Conservation (phyloP, 2,797 vertebrate species). For the Xenopus petersii region DNA sequence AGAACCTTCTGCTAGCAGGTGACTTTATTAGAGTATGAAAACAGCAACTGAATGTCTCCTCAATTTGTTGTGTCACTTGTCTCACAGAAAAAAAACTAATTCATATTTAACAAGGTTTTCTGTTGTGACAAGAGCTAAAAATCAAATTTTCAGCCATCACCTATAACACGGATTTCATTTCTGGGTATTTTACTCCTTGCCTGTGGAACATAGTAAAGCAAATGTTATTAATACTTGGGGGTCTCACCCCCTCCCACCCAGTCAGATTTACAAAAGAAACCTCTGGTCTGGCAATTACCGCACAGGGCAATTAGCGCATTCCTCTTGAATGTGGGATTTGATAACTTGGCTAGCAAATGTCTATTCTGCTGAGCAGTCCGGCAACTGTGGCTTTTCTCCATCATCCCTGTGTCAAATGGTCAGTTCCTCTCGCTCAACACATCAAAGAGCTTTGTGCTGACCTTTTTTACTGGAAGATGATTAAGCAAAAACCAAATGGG, state of each 20-base stretch:
- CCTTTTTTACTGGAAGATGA: background rate
- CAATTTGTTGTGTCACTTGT: too few species aligned
- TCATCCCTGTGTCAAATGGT: constrained; percentile 15
- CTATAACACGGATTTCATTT: too few species aligned
- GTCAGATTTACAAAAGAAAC: background rate
- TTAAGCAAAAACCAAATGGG: background rate
- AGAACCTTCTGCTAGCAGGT: too few species aligned
- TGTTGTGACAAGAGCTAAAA: too few species aligned
- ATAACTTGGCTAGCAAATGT: constrained; percentile 17
- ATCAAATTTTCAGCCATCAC: too few species aligned
- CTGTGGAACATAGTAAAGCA: too few species aligned
- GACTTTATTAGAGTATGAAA: too few species aligned
- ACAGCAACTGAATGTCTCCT: too few species aligned
- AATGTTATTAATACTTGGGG: too few species aligned
- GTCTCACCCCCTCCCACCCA: background rate
- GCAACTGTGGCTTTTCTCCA: constrained; percentile 3
- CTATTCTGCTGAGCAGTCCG: constrained; percentile 6
- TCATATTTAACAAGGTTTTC: too few species aligned
- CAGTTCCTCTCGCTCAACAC: constrained; percentile 9
- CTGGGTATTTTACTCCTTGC: too few species aligned
- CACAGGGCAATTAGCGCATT: constrained; percentile 9
- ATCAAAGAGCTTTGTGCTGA: constrained; percentile 4
- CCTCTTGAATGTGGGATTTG: constrained; percentile 3
- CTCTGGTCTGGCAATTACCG: background rate
- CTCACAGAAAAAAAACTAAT: too few species aligned